Percentiles rank a stretch among this genome's conserved stretches.
These are phyloP conservation scores for Agrypnus murinus DNA, from an alignment of 2,888 invertebrate genomes.

Conservation along the genomic window DNA sequence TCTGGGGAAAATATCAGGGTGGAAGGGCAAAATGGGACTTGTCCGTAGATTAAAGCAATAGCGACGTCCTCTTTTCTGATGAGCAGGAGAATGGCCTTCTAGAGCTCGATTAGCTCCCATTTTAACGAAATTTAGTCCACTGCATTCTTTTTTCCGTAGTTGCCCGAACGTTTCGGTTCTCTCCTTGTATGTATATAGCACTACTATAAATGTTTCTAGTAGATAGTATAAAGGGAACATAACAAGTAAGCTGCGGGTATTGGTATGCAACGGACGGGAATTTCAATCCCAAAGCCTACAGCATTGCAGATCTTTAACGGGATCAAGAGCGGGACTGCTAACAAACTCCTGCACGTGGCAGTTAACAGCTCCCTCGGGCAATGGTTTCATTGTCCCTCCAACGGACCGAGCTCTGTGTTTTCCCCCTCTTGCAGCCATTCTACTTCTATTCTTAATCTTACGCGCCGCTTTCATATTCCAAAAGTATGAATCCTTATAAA, in stretches of 20 bases:
- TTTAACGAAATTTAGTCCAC: not conserved
- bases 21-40: slow-evolving; percentile 41
- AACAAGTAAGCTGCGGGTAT: slow-evolving; percentile 5
- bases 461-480: slow-evolving; percentile 23
- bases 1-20: slow-evolving; percentile 45
- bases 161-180: not conserved
- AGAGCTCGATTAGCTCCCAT: slow-evolving; percentile 5
- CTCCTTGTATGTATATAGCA: not conserved
- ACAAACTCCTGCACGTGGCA: slow-evolving; percentile 50
- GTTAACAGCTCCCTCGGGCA: slow-evolving; percentile 44
- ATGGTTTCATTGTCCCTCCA: slow-evolving; percentile 47
- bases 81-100: no score
- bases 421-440: slow-evolving; percentile 28
- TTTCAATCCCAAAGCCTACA: slow-evolving; percentile 46
- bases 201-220: not conserved
- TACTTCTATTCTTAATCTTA: slow-evolving; percentile 33
- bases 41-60: slow-evolving; percentile 44
- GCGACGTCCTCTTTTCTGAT: not conserved
- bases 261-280: slow-evolving; percentile 38
- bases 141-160: not conserved
- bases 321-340: slow-evolving; percentile 34
- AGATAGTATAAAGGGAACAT: no score
- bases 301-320: slow-evolving; percentile 49
- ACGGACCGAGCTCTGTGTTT: slow-evolving; percentile 27
- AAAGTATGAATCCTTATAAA: slow-evolving; percentile 36